Evolutionary conservation across 2,888 invertebrate genomes (phyloP).

Genomic region (Aleiodes alternator): DNA sequence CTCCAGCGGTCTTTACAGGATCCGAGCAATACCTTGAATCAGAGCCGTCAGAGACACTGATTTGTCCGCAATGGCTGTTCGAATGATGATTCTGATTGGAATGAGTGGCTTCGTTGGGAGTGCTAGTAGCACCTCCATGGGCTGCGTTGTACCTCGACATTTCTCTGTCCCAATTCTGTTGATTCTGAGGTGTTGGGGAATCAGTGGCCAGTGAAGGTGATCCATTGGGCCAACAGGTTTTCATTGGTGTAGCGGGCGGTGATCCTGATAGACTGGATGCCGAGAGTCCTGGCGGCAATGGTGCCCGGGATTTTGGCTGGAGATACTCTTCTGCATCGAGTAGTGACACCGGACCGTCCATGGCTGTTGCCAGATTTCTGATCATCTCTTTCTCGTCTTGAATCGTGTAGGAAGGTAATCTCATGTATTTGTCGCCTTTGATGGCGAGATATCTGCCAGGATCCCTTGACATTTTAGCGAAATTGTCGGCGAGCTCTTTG

Average conservation of each 20-base stretch:
- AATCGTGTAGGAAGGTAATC: constrained; percentile 84
- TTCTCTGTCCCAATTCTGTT: constrained; percentile 82
- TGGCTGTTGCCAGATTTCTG: constrained; percentile 84
- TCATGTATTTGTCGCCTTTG: constrained; percentile 92
- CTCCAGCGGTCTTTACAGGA: constrained; percentile 82
- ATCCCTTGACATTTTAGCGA: constrained; percentile 96
- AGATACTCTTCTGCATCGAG: constrained; percentile 94
- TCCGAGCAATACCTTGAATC: constrained; percentile 86
- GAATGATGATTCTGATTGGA: constrained; percentile 68
- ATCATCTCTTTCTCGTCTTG: constrained; percentile 91
- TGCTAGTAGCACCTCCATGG: constrained; percentile 20
- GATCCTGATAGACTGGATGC: constrained; percentile 78
- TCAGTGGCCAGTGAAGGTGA: constrained; percentile 76
- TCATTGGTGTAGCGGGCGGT: constrained; percentile 78
- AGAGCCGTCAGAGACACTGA: constrained; percentile 69
- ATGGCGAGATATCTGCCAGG: constrained; percentile 97
- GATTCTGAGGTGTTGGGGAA: constrained; percentile 79
- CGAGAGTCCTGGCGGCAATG: constrained; percentile 77
- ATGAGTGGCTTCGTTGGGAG: constrained; percentile 11
- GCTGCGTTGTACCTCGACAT: constrained; percentile 79
- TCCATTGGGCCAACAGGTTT: constrained; percentile 78
- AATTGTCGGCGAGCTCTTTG: constrained; percentile 93
- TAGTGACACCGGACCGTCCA: constrained; percentile 87
- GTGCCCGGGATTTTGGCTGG: constrained; percentile 85
- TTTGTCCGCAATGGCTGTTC: constrained; percentile 69